Base-by-base conservation (phyloP, 2,888 invertebrate genomes). In the Pelosia muscerda region DNA sequence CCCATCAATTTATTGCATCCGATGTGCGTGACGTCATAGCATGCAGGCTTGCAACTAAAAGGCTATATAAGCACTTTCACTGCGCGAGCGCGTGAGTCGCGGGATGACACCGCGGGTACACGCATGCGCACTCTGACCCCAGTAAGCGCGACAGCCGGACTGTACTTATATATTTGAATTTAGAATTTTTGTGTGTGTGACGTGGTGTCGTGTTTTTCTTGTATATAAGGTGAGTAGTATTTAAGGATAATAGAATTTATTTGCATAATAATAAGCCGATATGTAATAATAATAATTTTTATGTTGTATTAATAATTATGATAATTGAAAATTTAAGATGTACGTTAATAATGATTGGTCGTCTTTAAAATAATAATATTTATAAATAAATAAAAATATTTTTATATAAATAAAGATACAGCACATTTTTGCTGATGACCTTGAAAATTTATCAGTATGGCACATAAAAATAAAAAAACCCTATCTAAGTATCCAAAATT, bases 1-100 rank as follows among this genome's bases (percentile, higher is more conserved):
- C 64, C 79, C 72, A 81, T 82, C 83, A 83, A 84, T 83, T 75
- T 74, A 74, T 79, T 84, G 83, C 86, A 83, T 72, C 67, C 66
- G 72, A 74, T 69, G 71, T 77, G 73, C 77, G 78, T 90, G 90
- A 91, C 84, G 88, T 89, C 90, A 89, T 68, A 75, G 70, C 83
- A 73, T 83, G 86, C 84, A 84, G 79, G 77, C 81, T 83, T 88
- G 89, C 90, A 90, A 81, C 86, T 84, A 85, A 78, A 87, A 92
- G 89, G 93, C 93, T 94, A 94, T 94, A 94, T 93, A 94, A 93
- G 82, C 88, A 92, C 94, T 94, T 93, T 94, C 94, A 90, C 94
- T 88, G 74, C 66, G 71, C 82, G 81, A 81, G 88, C 92, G 86
- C 92, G 84, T 83, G 92, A 94, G 93, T 93, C 88, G 90, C 89